Evolutionary conservation across 2,797 vertebrate species (phyloP).

Genomic region (Macropus fuliginosus): DNA sequence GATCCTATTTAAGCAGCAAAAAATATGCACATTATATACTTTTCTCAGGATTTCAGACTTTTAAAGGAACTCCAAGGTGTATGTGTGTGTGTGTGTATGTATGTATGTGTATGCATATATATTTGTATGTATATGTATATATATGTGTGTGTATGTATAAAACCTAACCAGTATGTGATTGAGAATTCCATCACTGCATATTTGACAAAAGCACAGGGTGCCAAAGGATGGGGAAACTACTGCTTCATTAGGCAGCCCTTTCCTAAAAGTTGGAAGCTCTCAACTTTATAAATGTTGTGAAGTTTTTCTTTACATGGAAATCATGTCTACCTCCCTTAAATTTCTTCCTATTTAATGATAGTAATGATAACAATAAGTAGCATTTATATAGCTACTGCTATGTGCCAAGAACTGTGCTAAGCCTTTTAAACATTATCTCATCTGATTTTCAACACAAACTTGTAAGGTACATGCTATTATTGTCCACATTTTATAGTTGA

Average conservation of each 20-base stretch:
- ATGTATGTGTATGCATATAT: too few species aligned
- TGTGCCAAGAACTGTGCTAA: not conserved
- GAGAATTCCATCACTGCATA: not conserved
- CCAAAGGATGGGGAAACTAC: not conserved
- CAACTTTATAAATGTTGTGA: not conserved
- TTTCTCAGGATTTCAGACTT: not conserved
- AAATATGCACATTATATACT: not conserved
- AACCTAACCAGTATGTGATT: not conserved
- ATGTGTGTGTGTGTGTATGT: not conserved
- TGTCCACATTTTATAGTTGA: not conserved
- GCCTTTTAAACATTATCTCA: not conserved
- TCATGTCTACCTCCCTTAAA: not conserved
- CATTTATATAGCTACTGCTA: not conserved
- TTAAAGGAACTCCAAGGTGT: not conserved
- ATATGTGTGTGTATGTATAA: too few species aligned
- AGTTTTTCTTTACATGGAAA: not conserved
- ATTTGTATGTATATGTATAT: too few species aligned
- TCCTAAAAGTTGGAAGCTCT: not conserved
- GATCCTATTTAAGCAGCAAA: not conserved
- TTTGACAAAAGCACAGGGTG: not conserved
- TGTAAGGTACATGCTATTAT: not conserved
- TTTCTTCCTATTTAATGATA: not conserved
- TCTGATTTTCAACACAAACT: not conserved
- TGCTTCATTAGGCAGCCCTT: not conserved
- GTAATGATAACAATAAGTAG: not conserved